Evolutionary conservation across 2,888 invertebrate species (phyloP).

Genomic region (Argyresthia goedartella): DNA sequence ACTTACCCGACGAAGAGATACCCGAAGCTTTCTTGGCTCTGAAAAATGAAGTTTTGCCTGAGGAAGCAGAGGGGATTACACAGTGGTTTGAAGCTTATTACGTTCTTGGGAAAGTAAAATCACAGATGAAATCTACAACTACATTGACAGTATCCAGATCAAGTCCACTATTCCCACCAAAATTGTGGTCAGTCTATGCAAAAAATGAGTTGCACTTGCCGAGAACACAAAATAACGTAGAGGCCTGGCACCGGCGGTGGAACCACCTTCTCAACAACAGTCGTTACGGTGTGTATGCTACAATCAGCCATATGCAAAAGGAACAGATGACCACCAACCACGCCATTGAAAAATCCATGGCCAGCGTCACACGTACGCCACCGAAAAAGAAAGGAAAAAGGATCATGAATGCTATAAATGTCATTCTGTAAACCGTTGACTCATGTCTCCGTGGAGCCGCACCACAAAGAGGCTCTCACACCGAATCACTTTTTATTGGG

Average conservation of each 20-base stretch:
- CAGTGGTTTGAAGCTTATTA: constrained; percentile 1
- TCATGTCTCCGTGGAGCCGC: too few relatives aligned
- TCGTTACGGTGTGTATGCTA: neutral
- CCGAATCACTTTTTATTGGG: too few relatives aligned
- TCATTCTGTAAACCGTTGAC: too few relatives aligned
- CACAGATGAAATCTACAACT: neutral
- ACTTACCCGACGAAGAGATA: constrained; percentile 6
- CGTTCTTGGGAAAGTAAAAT: neutral
- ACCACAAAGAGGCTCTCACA: too few relatives aligned
- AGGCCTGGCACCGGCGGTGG: neutral
- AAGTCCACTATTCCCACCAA: neutral
- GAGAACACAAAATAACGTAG: constrained; percentile 1
- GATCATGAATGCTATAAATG: neutral
- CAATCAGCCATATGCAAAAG: neutral
- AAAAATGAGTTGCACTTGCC: neutral
- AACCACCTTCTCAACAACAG: neutral
- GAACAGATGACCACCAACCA: neutral
- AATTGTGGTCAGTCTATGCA: neutral
- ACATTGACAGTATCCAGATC: neutral
- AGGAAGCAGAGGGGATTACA: constrained; percentile 1
- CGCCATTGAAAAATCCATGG: neutral
- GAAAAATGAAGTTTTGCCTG: constrained; percentile 1
- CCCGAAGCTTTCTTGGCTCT: constrained; percentile 4
- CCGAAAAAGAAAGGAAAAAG: neutral
- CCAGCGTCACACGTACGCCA: neutral